Percentiles rank a stretch among this genome's conserved stretches.
Conservation (phyloP, 1,140 invertebrate genomes). For the Aricia agestis region DNA sequence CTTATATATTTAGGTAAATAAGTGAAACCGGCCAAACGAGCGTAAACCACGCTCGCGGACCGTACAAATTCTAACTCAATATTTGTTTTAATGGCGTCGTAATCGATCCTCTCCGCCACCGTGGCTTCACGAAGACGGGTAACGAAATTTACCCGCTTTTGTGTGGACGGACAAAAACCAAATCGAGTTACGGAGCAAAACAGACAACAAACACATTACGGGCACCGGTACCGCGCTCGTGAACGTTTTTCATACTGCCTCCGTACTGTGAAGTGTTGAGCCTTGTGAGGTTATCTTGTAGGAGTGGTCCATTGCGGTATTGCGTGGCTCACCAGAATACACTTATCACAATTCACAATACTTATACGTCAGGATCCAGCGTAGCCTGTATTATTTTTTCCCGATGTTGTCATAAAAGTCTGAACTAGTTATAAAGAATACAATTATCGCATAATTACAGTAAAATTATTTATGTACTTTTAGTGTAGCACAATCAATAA, state of each 20-base stretch:
- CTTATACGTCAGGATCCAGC: too few relatives aligned
- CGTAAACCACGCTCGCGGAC: constrained; percentile 29
- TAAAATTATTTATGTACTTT: too few relatives aligned
- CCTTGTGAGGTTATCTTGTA: too few relatives aligned
- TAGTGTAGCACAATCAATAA: too few relatives aligned
- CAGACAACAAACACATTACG: constrained; percentile 71
- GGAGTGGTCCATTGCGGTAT: background rate
- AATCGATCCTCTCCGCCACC: constrained; percentile 62
- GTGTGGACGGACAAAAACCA: constrained; percentile 63
- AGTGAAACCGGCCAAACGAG: constrained; percentile 20
- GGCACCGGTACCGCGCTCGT: constrained; percentile 68
- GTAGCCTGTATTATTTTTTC: too few relatives aligned
- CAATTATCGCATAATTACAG: too few relatives aligned
- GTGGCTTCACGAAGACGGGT: constrained; percentile 46
- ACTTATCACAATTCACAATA: too few relatives aligned
- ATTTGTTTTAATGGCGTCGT: constrained; percentile 65
- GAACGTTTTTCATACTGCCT: constrained; percentile 64
- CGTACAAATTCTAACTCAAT: constrained; percentile 60
- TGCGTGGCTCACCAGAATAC: background rate
- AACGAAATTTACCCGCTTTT: constrained; percentile 71
- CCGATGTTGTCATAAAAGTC: too few relatives aligned
- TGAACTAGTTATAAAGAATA: too few relatives aligned
- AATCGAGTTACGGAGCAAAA: constrained; percentile 73
- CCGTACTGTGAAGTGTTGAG: constrained; percentile 16
- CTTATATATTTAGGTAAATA: constrained; percentile 10